Percentiles rank a stretch among this genome's conserved stretches.
phyloP scores from a whole-genome alignment of 1,140 invertebrate genomes.

The Temnothorax curvispinosus region DNA sequence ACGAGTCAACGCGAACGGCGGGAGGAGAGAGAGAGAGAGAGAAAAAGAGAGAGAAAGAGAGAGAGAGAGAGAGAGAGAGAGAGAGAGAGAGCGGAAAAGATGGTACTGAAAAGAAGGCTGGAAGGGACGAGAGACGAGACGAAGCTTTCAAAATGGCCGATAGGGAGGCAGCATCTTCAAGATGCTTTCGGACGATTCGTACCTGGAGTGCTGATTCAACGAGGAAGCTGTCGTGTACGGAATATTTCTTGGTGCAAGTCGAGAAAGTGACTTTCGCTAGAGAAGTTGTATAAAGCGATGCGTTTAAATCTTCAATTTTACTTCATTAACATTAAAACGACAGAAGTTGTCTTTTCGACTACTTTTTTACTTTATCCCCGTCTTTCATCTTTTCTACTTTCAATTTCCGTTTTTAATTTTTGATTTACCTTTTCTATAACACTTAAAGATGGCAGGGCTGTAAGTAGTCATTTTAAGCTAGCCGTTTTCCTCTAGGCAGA shows the following conservation, averaged over 20 bases:
- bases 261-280: constrained; percentile 14
- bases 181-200: constrained; percentile 53
- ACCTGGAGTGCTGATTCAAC: constrained; percentile 54
- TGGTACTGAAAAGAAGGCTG: constrained; percentile 38
- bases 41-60: too few relatives aligned
- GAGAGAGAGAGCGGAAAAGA: constrained; percentile 31
- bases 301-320: constrained; percentile 35
- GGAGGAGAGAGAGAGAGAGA: background rate
- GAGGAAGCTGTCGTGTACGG: constrained; percentile 21
- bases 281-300: background rate
- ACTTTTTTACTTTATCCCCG: background rate
- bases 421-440: background rate
- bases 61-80: background rate
- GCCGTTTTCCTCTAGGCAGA: background rate
- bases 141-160: constrained; percentile 65
- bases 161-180: constrained; percentile 24
- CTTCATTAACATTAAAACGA: constrained; percentile 10
- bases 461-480: background rate
- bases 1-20: constrained; percentile 13
- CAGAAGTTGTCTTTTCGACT: background rate
- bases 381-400: background rate
- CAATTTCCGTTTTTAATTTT: constrained; percentile 1
- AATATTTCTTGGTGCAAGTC: constrained; percentile 17
- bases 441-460: background rate
- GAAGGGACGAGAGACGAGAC: constrained; percentile 26